These are phyloP conservation scores for Zoanthus sociatus DNA, from an alignment of 92 coral and sea anemone species.

Conservation along the genomic window DNA sequence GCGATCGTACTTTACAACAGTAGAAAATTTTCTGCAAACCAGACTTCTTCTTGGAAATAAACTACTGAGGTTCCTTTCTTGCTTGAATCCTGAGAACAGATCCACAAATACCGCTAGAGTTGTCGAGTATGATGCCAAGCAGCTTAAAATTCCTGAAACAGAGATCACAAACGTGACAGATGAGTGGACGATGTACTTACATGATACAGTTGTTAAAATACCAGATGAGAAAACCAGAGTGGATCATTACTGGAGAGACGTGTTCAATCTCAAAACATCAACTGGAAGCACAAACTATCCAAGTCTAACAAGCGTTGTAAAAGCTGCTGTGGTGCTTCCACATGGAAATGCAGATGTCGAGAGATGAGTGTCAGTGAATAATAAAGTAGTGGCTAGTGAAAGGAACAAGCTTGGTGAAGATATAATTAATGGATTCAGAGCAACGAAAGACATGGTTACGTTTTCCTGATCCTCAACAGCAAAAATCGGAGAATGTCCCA, in stretches of 20 bases:
- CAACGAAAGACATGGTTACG: slow-evolving; percentile 44
- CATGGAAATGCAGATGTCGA: slow-evolving; percentile 49
- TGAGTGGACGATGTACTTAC: slow-evolving; percentile 43
- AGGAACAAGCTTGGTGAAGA: slow-evolving; percentile 42
- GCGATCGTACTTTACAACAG: neutral
- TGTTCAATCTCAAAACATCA: slow-evolving; percentile 42
- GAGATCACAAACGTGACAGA: slow-evolving; percentile 49
- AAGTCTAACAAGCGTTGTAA: slow-evolving; percentile 36
- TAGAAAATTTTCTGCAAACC: slow-evolving; percentile 4
- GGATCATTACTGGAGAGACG: slow-evolving; percentile 48
- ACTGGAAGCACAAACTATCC: slow-evolving; percentile 51
- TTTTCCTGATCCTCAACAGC: slow-evolving; percentile 25
- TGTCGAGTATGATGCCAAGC: slow-evolving; percentile 38
- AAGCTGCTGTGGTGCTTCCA: slow-evolving; percentile 48
- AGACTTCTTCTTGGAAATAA: slow-evolving; percentile 7
- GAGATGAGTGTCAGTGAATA: slow-evolving; percentile 44
- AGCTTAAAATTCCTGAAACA: slow-evolving; percentile 28
- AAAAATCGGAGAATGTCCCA: slow-evolving; percentile 37
- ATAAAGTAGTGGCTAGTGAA: slow-evolving; percentile 29
- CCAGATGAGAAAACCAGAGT: slow-evolving; percentile 44
- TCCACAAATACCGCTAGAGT: neutral
- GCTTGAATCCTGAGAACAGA: slow-evolving; percentile 6
- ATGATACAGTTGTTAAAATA: slow-evolving; percentile 50
- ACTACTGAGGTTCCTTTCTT: neutral
- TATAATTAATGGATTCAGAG: slow-evolving; percentile 33